A percentile compares a stretch with the other conserved stretches of the same genome.
Conservation (phyloP, 1,140 invertebrate genomes). For the Chironomus striatipennis region DNA sequence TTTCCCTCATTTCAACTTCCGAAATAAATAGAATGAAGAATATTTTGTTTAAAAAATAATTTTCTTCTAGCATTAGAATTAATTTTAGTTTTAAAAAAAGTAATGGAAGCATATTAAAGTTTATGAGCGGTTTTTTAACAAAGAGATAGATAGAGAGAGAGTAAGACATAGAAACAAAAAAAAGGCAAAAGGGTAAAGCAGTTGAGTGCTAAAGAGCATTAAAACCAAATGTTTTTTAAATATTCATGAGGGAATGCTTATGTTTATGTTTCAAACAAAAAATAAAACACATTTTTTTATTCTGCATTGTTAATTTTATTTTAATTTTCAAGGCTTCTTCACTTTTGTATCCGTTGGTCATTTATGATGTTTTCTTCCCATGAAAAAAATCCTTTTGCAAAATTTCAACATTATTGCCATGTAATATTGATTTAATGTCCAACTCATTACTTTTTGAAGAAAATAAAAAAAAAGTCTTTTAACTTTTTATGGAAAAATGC, state of each 20-base stretch:
- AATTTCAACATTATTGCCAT: no score
- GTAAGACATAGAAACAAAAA: background rate
- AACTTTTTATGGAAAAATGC: no score
- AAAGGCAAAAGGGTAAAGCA: background rate
- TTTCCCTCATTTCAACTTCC: background rate
- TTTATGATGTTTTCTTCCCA: no score
- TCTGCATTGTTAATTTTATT: no score
- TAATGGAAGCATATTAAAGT: background rate
- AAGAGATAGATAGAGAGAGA: background rate
- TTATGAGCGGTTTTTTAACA: background rate
- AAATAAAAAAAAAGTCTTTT: no score
- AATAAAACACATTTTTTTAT: no score
- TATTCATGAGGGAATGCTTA: background rate
- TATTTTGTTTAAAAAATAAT: background rate
- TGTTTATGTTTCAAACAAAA: no score
- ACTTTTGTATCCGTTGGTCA: no score
- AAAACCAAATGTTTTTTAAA: slow-evolving; percentile 14
- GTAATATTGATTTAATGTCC: no score
- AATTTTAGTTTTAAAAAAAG: background rate
- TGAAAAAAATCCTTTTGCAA: no score
- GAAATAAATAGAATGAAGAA: background rate
- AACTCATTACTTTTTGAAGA: no score
- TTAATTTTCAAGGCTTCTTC: no score
- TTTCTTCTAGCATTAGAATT: background rate
- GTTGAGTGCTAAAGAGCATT: slow-evolving; percentile 12